Base-by-base conservation (phyloP, 2,797 vertebrate species). In the Mus caroli region DNA sequence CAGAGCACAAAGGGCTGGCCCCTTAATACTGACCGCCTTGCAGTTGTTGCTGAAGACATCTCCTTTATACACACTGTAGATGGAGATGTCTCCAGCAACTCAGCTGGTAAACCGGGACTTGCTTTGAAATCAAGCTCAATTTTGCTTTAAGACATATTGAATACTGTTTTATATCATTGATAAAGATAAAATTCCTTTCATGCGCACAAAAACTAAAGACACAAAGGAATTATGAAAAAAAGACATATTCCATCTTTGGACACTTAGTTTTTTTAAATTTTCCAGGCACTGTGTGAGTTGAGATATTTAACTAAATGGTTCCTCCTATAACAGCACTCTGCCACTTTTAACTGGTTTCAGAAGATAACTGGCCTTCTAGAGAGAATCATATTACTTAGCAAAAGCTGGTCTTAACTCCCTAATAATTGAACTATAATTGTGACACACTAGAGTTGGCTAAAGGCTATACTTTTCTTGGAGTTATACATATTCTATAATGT, bases 11-110 rank as follows among this genome's bases (percentile, higher is more conserved):
- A 77, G 12, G 11, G 22, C 3, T 60, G 6, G 10, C 75, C 43
- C 1, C 0, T n/a, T 34, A 11, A 3, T 50, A 3, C 34, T 60
- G 20, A 64, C 26, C 17, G 20, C 75, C 12, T 60, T 0, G 11
- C 17, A 88, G 58, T 1, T 1, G n/a, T 54, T 43, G 19, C 12
- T 62, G 7, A 50, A 56, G 83, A 82, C 12, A 79, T 69, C 17
- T 58, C 2, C 5, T 54, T 54, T 43, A 24, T 9, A 24, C 22
- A 87, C 15, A 46, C 1, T 64, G 43, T 17, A 0, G 20, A 75
- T 54, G 31, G 26, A 37, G 6, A 31, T 6, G 43, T n/a, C 22
- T 37, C 4, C 17, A 78, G 7, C 4, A 71, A 4, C 26, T 52
- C 17, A 87, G 4, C 1, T 87, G 15, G 3, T 13, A 28, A 46